Evolutionary conservation across 2,797 vertebrate genomes (phyloP).

Genomic region (Pithecia hirsuta): DNA sequence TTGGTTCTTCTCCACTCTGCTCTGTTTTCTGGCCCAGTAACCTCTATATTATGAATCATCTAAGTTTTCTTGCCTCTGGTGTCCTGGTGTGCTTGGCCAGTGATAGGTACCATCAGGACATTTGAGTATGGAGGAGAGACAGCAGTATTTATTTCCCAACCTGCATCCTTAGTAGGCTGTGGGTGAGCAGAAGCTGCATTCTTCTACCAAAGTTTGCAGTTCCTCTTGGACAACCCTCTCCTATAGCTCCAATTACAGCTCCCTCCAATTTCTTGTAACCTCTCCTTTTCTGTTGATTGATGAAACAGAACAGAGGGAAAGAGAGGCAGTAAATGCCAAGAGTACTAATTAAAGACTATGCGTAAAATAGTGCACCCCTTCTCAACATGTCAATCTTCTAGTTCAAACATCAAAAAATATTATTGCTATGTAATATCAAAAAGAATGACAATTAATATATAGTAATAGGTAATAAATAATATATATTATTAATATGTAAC

Average conservation of each 20-base stretch:
- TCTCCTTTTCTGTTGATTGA: background rate
- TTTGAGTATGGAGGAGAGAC: background rate
- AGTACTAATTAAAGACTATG: background rate
- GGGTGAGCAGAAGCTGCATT: background rate
- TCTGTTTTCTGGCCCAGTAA: background rate
- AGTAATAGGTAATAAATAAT: background rate
- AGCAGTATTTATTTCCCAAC: background rate
- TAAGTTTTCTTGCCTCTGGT: background rate
- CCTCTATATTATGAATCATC: background rate
- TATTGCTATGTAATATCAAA: background rate
- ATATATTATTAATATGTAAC: too few species aligned
- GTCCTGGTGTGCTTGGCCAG: background rate
- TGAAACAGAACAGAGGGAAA: background rate
- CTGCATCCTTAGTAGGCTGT: background rate
- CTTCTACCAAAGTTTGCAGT: background rate
- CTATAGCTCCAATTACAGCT: background rate
- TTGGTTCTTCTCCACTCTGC: background rate
- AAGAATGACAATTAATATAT: background rate
- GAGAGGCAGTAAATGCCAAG: background rate
- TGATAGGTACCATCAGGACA: background rate
- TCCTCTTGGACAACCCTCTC: background rate
- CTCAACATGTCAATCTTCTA: constrained; percentile 7
- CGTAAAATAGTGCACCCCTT: background rate
- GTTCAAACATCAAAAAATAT: background rate
- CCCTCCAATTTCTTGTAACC: background rate